Conservation (phyloP, 2,888 invertebrate genomes). For the Drosophila anomelani region DNA sequence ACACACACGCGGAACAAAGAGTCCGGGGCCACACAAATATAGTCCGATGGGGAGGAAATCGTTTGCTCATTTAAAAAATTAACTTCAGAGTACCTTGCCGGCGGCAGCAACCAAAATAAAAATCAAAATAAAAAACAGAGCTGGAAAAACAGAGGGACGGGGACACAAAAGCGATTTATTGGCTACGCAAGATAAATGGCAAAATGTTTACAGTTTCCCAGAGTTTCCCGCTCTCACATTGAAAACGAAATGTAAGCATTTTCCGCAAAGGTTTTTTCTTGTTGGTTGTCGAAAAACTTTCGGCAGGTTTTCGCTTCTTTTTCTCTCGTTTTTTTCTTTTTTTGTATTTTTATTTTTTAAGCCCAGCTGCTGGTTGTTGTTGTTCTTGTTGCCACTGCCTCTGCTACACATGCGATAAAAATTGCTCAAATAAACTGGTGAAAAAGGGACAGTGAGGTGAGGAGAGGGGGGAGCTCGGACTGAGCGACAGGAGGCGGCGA, state of each 20-base stretch:
- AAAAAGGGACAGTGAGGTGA: constrained; percentile 15
- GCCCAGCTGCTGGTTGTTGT: constrained; percentile 21
- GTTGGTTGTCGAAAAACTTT: constrained; percentile 59
- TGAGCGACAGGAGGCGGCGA: constrained; percentile 46
- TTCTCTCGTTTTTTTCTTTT: constrained; percentile 6
- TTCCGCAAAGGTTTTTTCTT: constrained; percentile 61
- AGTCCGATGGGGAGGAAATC: constrained; percentile 40
- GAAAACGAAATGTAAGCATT: constrained; percentile 75
- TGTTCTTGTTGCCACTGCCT: constrained; percentile 22
- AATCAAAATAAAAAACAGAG: constrained; percentile 10
- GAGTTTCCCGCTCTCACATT: constrained; percentile 22
- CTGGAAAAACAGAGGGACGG: not conserved
- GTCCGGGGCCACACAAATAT: constrained; percentile 33
- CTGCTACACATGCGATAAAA: constrained; percentile 78
- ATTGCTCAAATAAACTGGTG: constrained; percentile 73
- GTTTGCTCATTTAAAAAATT: constrained; percentile 73
- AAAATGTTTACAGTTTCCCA: constrained; percentile 77
- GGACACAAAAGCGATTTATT: constrained; percentile 72
- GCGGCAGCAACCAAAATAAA: constrained; percentile 4
- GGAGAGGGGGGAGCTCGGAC: not conserved
- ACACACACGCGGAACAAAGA: constrained; percentile 1
- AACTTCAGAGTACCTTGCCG: constrained; percentile 58
- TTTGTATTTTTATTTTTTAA: constrained; percentile 10
- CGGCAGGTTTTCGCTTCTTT: constrained; percentile 67
- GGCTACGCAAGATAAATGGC: constrained; percentile 77